Evolutionary conservation across 1,140 invertebrate species (phyloP), one percentile per base, ranked within the genome.

Genomic region (Dinothrombium tinctorium): DNA sequence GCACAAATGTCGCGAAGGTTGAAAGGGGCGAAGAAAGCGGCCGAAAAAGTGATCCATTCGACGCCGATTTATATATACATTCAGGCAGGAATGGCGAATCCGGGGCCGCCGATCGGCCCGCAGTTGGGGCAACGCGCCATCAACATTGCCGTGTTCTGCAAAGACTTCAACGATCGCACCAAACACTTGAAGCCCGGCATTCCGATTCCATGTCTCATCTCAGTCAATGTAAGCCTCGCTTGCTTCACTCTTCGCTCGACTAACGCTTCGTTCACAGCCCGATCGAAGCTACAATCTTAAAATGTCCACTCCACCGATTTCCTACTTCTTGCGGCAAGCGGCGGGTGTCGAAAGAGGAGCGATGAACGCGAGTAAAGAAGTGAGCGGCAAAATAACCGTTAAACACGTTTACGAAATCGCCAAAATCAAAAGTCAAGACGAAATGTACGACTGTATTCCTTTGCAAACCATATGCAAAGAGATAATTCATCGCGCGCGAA

Each of bases 371-470:
- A 67, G 79, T 41, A 62, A 64, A 48, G 84, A 95, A 63, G 60
- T 74, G 14, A 67, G 72, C 52, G 92, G 92, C 0, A 90, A 76
- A 65, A 69, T 98, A 37, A 86, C 86, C 2, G 53, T 89, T 0
- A 96, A 94, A 59, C 92, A 99, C 63, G 59, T 98, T 23, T 99
- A 96, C 63, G 92, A 99, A 71, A 98, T 99, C 54, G 90, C 92
- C 0, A 69, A 73, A 60, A 80, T 98, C 3, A 98, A 98, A 62
- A 64, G 69, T 12, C 56, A 77, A 57, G 92, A 98, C 64, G 75
- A 77, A 20, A 58, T 70, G 9, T 64, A 76, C 48, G 65, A 73
- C 41, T 60, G 71, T 21, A 53, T 69, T 9, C 59, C 68, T 21
- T 51, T 87, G 29, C 49, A 87, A 60, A 66, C 77, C 53, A 69